Conservation (phyloP, 2,113 vertebrate species). For the Microtus oregoni region DNA sequence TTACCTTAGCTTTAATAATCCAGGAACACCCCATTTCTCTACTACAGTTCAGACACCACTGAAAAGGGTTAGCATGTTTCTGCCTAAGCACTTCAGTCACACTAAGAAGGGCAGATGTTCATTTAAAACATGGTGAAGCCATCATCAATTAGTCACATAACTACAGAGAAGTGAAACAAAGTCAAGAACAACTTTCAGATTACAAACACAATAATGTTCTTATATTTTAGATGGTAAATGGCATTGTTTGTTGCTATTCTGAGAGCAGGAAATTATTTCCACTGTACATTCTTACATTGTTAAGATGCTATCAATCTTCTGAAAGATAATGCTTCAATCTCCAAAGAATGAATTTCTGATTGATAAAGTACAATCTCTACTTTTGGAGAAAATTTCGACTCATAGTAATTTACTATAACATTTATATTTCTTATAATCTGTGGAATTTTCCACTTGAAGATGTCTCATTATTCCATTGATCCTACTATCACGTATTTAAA, state of each 20-base stretch:
- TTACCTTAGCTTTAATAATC: neutral
- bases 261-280: neutral
- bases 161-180: neutral
- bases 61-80: neutral
- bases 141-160: neutral
- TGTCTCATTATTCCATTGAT: too few relatives aligned
- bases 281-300: neutral
- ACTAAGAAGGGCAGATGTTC: neutral
- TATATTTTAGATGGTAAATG: neutral
- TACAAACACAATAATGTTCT: neutral
- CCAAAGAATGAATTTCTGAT: too few relatives aligned
- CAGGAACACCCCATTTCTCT: neutral
- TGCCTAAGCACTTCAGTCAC: neutral
- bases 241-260: neutral
- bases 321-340: neutral
- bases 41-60: neutral
- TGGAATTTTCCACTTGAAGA: too few relatives aligned
- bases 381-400: too few relatives aligned
- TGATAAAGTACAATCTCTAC: too few relatives aligned
- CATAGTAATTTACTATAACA: too few relatives aligned
- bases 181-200: neutral
- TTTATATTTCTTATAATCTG: too few relatives aligned
- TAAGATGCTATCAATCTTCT: neutral
- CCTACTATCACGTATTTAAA: too few relatives aligned
- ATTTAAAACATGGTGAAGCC: neutral